Conservation (phyloP, 2,797 vertebrate genomes). For the Catharus ustulatus region DNA sequence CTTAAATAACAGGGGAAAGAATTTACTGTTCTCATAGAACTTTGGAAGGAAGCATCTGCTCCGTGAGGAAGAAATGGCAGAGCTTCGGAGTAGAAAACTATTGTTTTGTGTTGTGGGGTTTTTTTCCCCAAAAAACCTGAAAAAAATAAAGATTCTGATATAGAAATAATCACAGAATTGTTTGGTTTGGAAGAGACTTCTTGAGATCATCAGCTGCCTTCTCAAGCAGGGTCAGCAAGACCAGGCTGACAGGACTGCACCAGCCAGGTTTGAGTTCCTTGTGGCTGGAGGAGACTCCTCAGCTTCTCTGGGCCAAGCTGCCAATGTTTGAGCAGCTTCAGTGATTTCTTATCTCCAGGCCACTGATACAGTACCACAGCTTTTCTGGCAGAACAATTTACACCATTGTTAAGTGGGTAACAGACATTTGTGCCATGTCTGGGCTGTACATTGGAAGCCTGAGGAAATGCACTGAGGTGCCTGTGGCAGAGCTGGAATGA, state of each 20-base stretch:
- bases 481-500: not conserved
- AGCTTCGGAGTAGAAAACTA: not conserved
- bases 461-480: not conserved
- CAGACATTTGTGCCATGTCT: not conserved
- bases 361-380: not conserved
- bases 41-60: not conserved
- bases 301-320: not conserved
- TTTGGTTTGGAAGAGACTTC: not conserved
- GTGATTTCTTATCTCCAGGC: not conserved
- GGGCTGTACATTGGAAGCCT: not conserved
- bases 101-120: not conserved
- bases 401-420: not conserved
- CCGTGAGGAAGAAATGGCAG: not conserved
- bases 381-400: not conserved
- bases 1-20: constrained; percentile 24
- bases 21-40: not conserved
- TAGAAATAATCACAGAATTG: not conserved
- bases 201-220: not conserved
- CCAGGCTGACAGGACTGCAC: not conserved
- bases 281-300: not conserved
- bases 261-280: not conserved
- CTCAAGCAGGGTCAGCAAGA: not conserved
- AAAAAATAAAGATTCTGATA: not conserved
- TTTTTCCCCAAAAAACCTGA: not conserved
- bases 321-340: not conserved